These are phyloP conservation scores for Pagrus major DNA, from an alignment of 2,113 vertebrate species.

Conservation along the genomic window DNA sequence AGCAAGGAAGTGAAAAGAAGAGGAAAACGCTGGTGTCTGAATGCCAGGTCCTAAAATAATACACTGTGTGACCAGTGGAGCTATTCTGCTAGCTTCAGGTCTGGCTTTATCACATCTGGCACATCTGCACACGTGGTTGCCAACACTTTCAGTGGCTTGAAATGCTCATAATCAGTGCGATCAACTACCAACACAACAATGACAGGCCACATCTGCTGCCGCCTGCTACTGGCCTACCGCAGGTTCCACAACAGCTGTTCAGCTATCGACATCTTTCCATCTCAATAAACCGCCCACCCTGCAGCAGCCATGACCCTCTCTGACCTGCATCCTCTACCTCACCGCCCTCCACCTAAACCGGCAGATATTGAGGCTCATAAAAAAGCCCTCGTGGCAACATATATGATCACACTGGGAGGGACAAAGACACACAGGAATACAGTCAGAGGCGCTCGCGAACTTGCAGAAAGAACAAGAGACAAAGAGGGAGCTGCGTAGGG, in stretches of 20 bases:
- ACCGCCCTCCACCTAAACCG: constrained; percentile 23
- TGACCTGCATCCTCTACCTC: constrained; percentile 39
- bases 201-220: constrained; percentile 47
- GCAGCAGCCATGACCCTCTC: constrained; percentile 52
- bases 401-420: constrained; percentile 5
- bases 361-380: constrained; percentile 34
- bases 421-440: background rate
- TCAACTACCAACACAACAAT: constrained; percentile 12
- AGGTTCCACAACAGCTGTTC: constrained; percentile 45
- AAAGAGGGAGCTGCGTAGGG: constrained; percentile 27
- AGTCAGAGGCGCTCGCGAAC: constrained; percentile 16
- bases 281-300: constrained; percentile 47
- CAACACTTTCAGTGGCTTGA: constrained; percentile 11
- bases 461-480: constrained; percentile 26
- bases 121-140: constrained; percentile 33
- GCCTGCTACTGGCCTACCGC: background rate
- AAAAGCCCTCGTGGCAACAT: constrained; percentile 14
- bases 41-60: constrained; percentile 39
- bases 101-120: constrained; percentile 41
- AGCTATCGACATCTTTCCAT: constrained; percentile 29
- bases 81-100: background rate
- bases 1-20: constrained; percentile 4
- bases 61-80: background rate
- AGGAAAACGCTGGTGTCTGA: background rate
- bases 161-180: constrained; percentile 28